Evolutionary conservation across 2,113 vertebrate genomes (phyloP).

Genomic region (Eptatretus burgeri): DNA sequence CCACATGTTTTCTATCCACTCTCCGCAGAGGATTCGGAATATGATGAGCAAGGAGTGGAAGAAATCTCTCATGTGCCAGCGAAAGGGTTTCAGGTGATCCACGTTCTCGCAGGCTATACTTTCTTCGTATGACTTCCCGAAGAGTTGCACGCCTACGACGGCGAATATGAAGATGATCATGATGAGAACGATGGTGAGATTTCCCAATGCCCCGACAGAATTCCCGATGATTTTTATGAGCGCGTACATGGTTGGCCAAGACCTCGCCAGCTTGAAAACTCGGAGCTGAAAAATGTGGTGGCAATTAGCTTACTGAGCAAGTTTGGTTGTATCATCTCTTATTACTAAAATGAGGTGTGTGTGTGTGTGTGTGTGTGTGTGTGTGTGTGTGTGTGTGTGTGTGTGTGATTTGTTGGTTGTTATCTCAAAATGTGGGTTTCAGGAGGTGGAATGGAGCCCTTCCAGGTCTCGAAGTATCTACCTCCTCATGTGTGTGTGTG

Average conservation of each 20-base stretch:
- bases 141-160: constrained; percentile 21
- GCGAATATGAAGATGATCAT: constrained; percentile 31
- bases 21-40: constrained; percentile 29
- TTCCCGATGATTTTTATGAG: constrained; percentile 26
- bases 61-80: constrained; percentile 28
- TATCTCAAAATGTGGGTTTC: too few relatives aligned
- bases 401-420: too few relatives aligned
- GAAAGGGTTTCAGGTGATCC: neutral
- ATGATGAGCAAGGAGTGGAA: constrained; percentile 24
- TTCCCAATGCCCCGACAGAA: constrained; percentile 19
- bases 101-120: fast-evolving
- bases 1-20: constrained; percentile 34
- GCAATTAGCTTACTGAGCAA: too few relatives aligned
- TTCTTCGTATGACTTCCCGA: constrained; percentile 13
- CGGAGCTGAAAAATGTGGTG: constrained; percentile 17
- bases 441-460: too few relatives aligned
- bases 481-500: too few relatives aligned
- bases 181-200: constrained; percentile 22
- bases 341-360: too few relatives aligned
- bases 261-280: constrained; percentile 29
- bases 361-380: too few relatives aligned
- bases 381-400: too few relatives aligned
- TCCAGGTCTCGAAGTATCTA: too few relatives aligned
- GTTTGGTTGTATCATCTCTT: too few relatives aligned
- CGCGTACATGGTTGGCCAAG: constrained; percentile 26